phyloP scores from a whole-genome alignment of 2,797 vertebrate species.

The Trematomus bernacchii region DNA sequence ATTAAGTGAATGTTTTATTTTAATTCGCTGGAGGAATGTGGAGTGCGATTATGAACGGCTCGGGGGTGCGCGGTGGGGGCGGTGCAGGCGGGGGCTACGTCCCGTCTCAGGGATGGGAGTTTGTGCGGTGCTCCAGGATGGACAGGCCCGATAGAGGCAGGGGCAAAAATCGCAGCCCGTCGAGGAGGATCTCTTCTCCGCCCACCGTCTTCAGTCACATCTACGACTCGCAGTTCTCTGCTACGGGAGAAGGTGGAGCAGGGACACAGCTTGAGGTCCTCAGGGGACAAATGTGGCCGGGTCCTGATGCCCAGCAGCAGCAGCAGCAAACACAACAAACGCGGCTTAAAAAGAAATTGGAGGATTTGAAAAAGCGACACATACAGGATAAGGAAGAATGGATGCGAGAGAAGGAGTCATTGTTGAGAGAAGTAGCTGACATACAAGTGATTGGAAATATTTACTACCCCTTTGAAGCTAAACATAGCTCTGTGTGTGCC shows the following conservation, averaged over 20 bases:
- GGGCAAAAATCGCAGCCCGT: conserved; percentile 73
- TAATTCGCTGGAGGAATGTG: conserved; percentile 68
- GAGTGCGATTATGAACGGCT: conserved; percentile 80
- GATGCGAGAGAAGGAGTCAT: conserved; percentile 82
- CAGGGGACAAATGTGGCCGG: conserved; percentile 70
- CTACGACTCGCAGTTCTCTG: conserved; percentile 63
- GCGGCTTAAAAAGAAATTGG: conserved; percentile 81
- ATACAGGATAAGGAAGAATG: conserved; percentile 83
- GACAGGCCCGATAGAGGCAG: conserved; percentile 61
- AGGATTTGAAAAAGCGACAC: conserved; percentile 81
- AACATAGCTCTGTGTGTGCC: neutral
- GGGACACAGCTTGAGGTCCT: conserved; percentile 60
- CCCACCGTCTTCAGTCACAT: conserved; percentile 76
- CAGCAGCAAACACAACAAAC: conserved; percentile 68
- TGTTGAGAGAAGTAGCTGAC: conserved; percentile 86
- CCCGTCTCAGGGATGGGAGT: conserved; percentile 81
- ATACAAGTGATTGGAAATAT: conserved; percentile 82
- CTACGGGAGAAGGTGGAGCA: conserved; percentile 57
- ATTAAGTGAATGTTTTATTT: conserved; percentile 23
- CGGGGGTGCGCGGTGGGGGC: conserved; percentile 59
- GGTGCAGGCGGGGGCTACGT: conserved; percentile 66
- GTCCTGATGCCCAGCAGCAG: conserved; percentile 61
- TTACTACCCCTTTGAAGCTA: neutral
- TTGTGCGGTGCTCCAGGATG: conserved; percentile 73
- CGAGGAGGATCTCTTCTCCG: conserved; percentile 78